A percentile compares a stretch with the other conserved stretches of the same genome.
Conservation (phyloP, 2,797 vertebrate genomes). For the Nannoperca australis region DNA sequence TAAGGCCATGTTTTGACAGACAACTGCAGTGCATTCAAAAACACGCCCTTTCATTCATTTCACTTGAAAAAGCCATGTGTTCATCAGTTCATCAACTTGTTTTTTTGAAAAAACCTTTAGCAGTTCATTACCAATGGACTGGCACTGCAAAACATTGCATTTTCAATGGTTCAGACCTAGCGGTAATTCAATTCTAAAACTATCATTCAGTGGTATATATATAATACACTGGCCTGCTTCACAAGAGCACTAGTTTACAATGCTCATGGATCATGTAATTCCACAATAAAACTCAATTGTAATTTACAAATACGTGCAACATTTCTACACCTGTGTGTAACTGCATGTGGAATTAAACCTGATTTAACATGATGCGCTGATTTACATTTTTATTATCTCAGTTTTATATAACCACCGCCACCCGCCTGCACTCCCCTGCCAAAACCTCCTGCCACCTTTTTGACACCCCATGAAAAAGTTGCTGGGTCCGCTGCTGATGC, state of each 20-base stretch:
- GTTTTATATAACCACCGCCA: background rate
- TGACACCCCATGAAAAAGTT: conserved; percentile 16
- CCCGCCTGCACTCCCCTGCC: background rate
- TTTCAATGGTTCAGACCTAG: no score
- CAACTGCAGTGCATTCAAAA: no score
- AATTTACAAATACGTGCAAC: background rate
- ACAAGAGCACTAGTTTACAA: background rate
- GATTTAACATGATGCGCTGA: background rate
- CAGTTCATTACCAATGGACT: background rate
- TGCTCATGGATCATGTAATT: conserved; percentile 13
- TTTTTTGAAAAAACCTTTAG: background rate
- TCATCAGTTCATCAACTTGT: background rate
- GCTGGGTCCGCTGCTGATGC: background rate
- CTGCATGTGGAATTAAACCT: background rate
- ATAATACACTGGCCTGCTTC: conserved; percentile 10
- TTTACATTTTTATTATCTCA: conserved; percentile 1
- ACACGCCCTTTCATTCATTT: no score
- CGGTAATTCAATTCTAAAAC: no score
- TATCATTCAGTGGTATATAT: background rate
- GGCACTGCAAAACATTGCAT: background rate
- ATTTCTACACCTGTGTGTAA: background rate
- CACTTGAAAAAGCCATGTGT: background rate
- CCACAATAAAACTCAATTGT: background rate
- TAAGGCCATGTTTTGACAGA: no score
- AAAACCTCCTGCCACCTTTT: background rate